phyloP scores from a whole-genome alignment of 2,113 vertebrate genomes.

The Cygnus buccinator region DNA sequence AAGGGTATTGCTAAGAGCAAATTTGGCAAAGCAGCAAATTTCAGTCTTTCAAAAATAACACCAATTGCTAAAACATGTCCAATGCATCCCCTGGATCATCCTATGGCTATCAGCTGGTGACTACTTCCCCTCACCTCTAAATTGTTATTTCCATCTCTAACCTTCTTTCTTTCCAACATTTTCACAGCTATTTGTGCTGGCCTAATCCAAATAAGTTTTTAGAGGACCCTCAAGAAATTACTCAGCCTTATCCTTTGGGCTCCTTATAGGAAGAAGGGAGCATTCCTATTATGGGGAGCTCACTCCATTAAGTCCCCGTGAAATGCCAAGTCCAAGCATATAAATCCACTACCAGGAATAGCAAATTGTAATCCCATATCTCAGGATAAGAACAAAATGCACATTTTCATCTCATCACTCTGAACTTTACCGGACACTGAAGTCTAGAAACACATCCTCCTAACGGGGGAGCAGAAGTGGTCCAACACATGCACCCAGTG shows the following conservation, averaged over 20 bases:
- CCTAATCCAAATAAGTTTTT: background rate
- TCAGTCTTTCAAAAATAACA: background rate
- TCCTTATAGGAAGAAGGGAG: background rate
- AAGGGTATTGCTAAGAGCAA: background rate
- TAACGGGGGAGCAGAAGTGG: background rate
- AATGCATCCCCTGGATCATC: fast-evolving
- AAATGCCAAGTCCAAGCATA: background rate
- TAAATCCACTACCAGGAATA: background rate
- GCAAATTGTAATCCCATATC: background rate
- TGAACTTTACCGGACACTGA: background rate
- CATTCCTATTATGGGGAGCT: background rate
- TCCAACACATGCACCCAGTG: background rate
- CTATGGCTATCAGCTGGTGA: background rate
- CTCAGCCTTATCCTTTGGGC: background rate
- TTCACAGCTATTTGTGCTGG: background rate
- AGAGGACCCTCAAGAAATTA: background rate
- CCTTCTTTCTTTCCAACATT: background rate
- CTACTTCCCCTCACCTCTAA: background rate
- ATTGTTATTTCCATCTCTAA: background rate
- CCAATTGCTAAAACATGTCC: background rate
- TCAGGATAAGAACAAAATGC: background rate
- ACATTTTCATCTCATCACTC: background rate
- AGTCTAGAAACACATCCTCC: background rate
- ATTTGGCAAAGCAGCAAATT: background rate
- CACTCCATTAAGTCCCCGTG: background rate